A percentile compares a stretch with the other conserved stretches of the same genome.
These are phyloP conservation scores for Drosophila melanica DNA, from an alignment of 1,140 invertebrate species.

Conservation along the genomic window DNA sequence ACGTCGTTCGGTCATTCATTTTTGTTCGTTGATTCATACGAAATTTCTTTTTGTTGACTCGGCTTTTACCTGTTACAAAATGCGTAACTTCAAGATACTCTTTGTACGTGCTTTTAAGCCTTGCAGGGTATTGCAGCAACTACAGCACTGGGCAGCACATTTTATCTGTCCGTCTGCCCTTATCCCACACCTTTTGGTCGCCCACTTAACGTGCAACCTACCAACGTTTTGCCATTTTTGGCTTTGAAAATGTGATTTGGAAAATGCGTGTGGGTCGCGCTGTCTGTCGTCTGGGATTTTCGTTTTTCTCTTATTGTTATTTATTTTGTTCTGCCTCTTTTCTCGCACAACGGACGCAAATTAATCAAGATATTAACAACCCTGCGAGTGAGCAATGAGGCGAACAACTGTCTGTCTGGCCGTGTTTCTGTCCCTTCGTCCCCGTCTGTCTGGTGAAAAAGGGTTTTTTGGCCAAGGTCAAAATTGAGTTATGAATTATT, in stretches of 20 bases:
- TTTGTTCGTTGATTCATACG: too few relatives aligned
- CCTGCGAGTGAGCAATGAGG: slow-evolving; percentile 35
- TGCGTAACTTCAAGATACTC: not conserved
- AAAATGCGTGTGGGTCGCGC: slow-evolving; percentile 65
- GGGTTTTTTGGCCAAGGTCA: slow-evolving; percentile 44
- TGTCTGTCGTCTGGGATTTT: slow-evolving; percentile 24
- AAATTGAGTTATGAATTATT: slow-evolving; percentile 71
- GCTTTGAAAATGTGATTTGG: slow-evolving; percentile 76
- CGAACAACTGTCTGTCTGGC: slow-evolving; percentile 11
- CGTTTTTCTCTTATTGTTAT: slow-evolving; percentile 10
- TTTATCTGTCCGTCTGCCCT: not conserved
- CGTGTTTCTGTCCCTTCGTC: not conserved
- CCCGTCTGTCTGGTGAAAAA: slow-evolving; percentile 18
- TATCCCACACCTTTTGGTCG: too few relatives aligned
- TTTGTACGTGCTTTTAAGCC: too few relatives aligned
- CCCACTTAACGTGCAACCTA: not conserved
- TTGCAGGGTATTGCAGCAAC: slow-evolving; percentile 1
- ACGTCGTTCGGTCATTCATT: too few relatives aligned
- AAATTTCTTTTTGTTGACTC: too few relatives aligned
- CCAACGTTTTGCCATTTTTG: slow-evolving; percentile 33
- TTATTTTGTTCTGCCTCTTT: slow-evolving; percentile 6
- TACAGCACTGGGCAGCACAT: not conserved
- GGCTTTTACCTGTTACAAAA: not conserved
- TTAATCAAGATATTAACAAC: slow-evolving; percentile 80
- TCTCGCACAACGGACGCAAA: slow-evolving; percentile 46